Base-by-base conservation (phyloP, 92 coral and sea anemone genomes). In the Pocillopora meandrina region DNA sequence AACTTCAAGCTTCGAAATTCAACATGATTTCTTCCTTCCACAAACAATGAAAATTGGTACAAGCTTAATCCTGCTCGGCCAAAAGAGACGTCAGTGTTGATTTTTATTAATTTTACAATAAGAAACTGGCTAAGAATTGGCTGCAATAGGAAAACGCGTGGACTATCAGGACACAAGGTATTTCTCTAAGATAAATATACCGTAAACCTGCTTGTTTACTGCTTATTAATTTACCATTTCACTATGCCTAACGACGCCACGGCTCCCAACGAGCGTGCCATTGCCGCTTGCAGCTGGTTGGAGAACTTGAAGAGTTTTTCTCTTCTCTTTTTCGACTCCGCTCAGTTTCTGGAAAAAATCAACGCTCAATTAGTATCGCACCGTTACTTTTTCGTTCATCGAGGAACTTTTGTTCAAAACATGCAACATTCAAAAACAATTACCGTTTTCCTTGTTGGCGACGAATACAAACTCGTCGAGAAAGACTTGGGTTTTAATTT, bases 291-390 rank as follows among this genome's bases (percentile, higher is more conserved):
- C 98, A 10, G 95, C 70, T 0, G 98, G 98, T 56, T 95, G 98
- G 42, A 95, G 92, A 80, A 95, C 91, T 92, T 95, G 98, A 18
- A 95, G 92, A 0, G 98, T 92, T 70, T 94, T 95, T 63, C 98
- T 81, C 77, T 87, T 90, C 68, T 93, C 97, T 19, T 75, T 84
- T 13, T 81, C 70, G 13, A 79, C 65, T 10, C 36, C 71, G 10
- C 34, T 47, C 61, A 71, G 85, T 84, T 61, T 84, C 96, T 72
- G 87, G 57, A 49, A 55, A 79, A 21, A 92, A 36, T 79, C 72
- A 36, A 72, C 67, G 75, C 74, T 73, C 68, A 14, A 76, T 9
- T 13, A 14, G 26, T 18, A 35, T 1, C 17, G 15, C 13, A 3
- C n/a, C 15, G 17, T 68, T 42, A 42, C 52, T 42, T 42, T 81